Evolutionary conservation across 1,140 invertebrate species (phyloP), one percentile per base, ranked within the genome.

Genomic region (Acromyrmex heyeri): DNA sequence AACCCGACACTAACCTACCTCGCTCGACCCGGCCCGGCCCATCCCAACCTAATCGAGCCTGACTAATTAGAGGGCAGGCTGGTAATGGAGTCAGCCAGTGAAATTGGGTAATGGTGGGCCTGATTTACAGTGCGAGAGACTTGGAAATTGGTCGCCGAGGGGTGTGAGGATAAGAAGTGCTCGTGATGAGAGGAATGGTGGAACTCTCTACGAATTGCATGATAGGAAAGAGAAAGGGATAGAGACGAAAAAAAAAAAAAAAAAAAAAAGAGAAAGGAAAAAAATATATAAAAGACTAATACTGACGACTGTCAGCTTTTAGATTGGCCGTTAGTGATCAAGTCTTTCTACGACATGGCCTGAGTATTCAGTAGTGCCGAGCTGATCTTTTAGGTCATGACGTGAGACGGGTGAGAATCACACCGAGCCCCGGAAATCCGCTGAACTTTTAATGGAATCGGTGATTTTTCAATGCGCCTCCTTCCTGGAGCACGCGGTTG

Each of bases 1-100:
- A 87, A 88, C 59, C 79, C 59, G 48, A 62, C 61, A 59, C 76
- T 86, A 85, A 85, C 79, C 72, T 73, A 87, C 75, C 67, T 53
- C 75, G 50, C 77, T 50, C 61, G 55, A 55, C 27, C 85, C 55
- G 21, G 21, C 57, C 69, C 81, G 59, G 14, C 21, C 73, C 38
- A 44, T 10, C 34, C 86, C 88, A 78, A 88, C 79, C 92, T 95
- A 95, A 95, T 94, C 91, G 92, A 93, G 93, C 92, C 91, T 93
- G 93, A 92, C 92, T 94, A 95, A 95, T 95, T 94, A 95, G 92
- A 93, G 92, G 91, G 86, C 90, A 93, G 88, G 77, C 88, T 93
- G 91, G 91, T 94, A 94, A 95, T 94, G 92, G 91, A 93, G 91
- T 93, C 91, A 91, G 88, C 87, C 83, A 85, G 85, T 70, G 89